A percentile compares a stretch with the other conserved stretches of the same genome.
Conservation (phyloP, 2,797 vertebrate genomes). For the Discoglossus pictus region DNA sequence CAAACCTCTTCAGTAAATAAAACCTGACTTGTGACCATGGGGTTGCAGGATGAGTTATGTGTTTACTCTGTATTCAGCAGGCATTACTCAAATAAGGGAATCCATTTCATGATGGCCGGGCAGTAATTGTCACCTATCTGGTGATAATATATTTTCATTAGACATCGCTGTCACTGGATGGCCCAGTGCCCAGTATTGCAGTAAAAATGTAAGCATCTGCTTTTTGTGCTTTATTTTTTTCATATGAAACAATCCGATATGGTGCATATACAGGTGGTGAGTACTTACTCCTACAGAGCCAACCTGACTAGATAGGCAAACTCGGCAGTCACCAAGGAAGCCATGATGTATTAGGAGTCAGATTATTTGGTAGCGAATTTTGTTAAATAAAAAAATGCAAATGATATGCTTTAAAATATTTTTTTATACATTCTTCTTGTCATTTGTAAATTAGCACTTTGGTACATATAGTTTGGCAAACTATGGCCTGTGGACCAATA, state of each 20-base stretch:
- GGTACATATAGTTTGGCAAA: too few species aligned
- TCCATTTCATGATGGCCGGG: conserved; percentile 24
- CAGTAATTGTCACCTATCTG: conserved; percentile 42
- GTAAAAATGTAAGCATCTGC: conserved; percentile 13
- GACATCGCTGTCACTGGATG: conserved; percentile 38
- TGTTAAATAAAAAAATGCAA: too few species aligned
- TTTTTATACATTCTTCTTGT: too few species aligned
- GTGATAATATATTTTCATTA: conserved; percentile 48
- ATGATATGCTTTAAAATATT: too few species aligned
- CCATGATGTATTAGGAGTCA: too few species aligned
- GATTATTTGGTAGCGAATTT: too few species aligned
- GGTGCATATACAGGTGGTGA: conserved; percentile 16
- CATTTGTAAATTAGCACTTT: too few species aligned
- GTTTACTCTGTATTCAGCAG: conserved; percentile 36
- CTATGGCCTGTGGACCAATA: too few species aligned
- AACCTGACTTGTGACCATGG: neutral
- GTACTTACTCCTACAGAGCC: neutral
- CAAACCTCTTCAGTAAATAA: conserved; percentile 8
- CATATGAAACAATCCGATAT: too few species aligned
- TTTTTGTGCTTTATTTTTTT: neutral
- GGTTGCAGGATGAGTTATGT: conserved; percentile 16
- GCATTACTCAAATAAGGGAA: conserved; percentile 42
- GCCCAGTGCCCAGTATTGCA: conserved; percentile 14
- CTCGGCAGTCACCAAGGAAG: too few species aligned
- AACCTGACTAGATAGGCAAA: too few species aligned